Base-by-base conservation (phyloP, 2,888 invertebrate species). In the Clivina fossor region DNA sequence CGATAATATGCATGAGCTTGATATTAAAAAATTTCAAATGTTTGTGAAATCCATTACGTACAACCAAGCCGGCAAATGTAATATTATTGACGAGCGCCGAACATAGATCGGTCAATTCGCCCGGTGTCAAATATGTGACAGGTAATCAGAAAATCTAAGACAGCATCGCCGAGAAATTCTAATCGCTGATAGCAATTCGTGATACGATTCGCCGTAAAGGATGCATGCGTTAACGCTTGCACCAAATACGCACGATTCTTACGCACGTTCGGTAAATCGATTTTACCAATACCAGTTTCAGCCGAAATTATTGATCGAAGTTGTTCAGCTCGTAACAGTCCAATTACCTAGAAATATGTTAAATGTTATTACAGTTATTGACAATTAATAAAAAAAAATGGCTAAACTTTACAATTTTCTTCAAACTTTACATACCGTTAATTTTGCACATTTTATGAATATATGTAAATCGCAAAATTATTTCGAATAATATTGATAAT, bases 61-160 rank as follows among this genome's bases (percentile, higher is more conserved):
- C 93, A 3, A 91, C 83, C 47, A 95, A 80, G 18, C 91, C 88
- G 0, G 93, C 97, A 67, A 99, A 93, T 0, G 95, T 97, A 57
- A 90, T 85, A 68, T 99, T 99, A 71, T 99, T 98, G 2, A 99
- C 98, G 2, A 99, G 78, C 0, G 98, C 93, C 0, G 97, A 96
- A 28, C 98, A 79, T 57, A 98, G 71, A 74, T 98, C 97, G 0
- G 97, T 97, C 54, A 99, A 74, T 13, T 91, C 84, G 0, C 96
- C 97, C 0, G 94, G 93, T 54, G 80, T 81, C 93, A 69, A 82
- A 97, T 48, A 99, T 87, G 68, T 93, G 84, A 8, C 88, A 78
- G 0, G 95, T 94, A 19, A 96, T 85, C 8, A 96, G 73, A 70
- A 93, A 93, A 74, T 96, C 95, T 48, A 95, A 74, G 20, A 96